Base-by-base conservation (phyloP, 2,797 vertebrate genomes). In the Austrolebias charrua region DNA sequence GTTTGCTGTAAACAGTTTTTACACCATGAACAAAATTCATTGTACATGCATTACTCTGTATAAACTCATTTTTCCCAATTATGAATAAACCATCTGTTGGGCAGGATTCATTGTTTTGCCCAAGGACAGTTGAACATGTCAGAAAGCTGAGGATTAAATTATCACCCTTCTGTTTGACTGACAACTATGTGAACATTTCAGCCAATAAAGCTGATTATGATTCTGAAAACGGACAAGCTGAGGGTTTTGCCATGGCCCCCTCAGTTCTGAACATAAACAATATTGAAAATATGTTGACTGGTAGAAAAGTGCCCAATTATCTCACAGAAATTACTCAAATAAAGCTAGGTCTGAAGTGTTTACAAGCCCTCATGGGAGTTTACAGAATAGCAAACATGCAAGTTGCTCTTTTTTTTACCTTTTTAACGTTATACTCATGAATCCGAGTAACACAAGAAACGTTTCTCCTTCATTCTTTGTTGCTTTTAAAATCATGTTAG, bases 251-350 rank as follows among this genome's bases (percentile, higher is more conserved):
- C 44, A 10, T 46, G 9, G 44, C 44, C 6, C n/a, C 19, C 44
- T 46, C 19, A 8, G n/a, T 18, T n/a, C 44, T 7, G 2, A 11
- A 46, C 44, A 46, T 10, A 18, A 11, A 46, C 44, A 46, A 10
- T 46, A 46, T 19, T 18, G 44, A 46, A 46, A 46, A 46, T 46
- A n/a, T 46, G 44, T 46, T 46, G n/a, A 46, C n/a, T 46, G n/a
- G n/a, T n/a, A 46, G n/a, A 40, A 40, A 40, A 40, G 12, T 40
- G 38, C 11, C 38, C 12, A 40, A 40, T 40, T 40, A 40, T 40
- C 38, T 40, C 38, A 40, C 38, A 40, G 12, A 40, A 40, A 40
- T 40, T 2, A 40, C 38, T n/a, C 31, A 33, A 10, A 1, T 10
- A 46, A 46, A 4, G n/a, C n/a, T 19, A n/a, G 44, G 1, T 9